Conservation (phyloP, 2,113 vertebrate genomes). For the Shinisaurus crocodilurus region DNA sequence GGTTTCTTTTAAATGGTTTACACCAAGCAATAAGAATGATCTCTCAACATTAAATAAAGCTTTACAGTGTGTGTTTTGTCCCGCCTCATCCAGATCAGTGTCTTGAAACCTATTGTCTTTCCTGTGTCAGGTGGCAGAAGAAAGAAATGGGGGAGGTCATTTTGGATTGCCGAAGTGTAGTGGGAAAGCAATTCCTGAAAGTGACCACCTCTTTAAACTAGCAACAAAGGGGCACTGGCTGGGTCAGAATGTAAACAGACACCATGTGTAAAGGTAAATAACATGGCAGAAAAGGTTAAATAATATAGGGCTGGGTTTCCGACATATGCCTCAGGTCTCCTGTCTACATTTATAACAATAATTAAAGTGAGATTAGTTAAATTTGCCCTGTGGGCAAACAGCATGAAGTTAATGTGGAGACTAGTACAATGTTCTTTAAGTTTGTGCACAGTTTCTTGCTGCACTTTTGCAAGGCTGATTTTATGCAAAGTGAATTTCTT, state of each 20-base stretch:
- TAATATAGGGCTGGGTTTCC: not conserved
- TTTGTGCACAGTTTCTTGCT: not conserved
- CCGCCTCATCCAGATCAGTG: accelerated
- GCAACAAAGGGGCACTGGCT: not conserved
- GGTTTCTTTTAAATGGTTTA: not conserved
- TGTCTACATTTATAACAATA: conserved; percentile 39
- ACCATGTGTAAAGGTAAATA: conserved; percentile 22
- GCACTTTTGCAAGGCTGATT: conserved; percentile 12
- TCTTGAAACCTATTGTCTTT: not conserved
- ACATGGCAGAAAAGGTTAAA: conserved; percentile 10
- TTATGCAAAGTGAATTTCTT: not conserved
- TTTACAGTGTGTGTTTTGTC: accelerated
- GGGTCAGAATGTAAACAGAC: not conserved
- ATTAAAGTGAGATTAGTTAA: conserved; percentile 16
- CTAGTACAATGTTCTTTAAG: not conserved
- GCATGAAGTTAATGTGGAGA: not conserved
- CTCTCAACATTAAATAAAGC: not conserved
- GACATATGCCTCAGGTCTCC: conserved; percentile 13
- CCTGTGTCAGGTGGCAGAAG: not conserved
- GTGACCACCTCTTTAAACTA: not conserved
- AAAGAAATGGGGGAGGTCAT: not conserved
- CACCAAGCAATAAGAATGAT: not conserved
- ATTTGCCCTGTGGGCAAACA: not conserved
- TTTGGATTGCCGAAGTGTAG: not conserved
- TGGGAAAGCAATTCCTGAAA: not conserved